phyloP scores from a whole-genome alignment of 2,797 vertebrate species.

The Sebastes cheni region DNA sequence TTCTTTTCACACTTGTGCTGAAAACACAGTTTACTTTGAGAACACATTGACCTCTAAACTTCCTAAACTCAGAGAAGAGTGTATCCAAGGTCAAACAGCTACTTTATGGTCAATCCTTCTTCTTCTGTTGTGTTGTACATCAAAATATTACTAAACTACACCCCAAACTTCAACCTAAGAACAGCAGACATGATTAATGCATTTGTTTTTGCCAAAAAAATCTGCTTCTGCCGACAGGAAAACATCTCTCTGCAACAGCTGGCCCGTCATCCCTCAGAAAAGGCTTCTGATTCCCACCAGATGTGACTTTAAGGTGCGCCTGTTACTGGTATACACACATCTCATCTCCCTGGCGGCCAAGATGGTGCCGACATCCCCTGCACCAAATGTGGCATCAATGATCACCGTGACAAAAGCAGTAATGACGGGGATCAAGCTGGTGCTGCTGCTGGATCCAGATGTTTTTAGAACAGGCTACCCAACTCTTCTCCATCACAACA shows the following conservation, averaged over 20 bases:
- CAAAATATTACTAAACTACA: background rate
- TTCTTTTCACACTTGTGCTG: background rate
- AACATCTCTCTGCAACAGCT: background rate
- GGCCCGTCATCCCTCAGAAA: background rate
- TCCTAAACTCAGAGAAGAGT: background rate
- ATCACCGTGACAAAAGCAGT: background rate
- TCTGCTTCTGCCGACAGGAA: background rate
- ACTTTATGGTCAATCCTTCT: background rate
- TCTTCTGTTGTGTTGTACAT: background rate
- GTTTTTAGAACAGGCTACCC: background rate
- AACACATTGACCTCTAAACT: background rate
- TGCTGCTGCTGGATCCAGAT: background rate
- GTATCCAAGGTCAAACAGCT: background rate
- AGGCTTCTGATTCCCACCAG: background rate
- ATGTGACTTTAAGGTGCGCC: background rate
- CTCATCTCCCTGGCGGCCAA: background rate
- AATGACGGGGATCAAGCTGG: background rate
- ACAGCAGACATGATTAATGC: background rate
- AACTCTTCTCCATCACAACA: background rate
- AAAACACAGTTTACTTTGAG: background rate
- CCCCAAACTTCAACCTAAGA: background rate
- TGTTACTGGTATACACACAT: background rate
- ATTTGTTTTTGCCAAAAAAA: background rate
- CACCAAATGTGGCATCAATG: background rate
- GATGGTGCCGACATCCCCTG: background rate